These are phyloP conservation scores for Apodemia hepburni DNA, from an alignment of 2,888 invertebrate species.

Conservation along the genomic window DNA sequence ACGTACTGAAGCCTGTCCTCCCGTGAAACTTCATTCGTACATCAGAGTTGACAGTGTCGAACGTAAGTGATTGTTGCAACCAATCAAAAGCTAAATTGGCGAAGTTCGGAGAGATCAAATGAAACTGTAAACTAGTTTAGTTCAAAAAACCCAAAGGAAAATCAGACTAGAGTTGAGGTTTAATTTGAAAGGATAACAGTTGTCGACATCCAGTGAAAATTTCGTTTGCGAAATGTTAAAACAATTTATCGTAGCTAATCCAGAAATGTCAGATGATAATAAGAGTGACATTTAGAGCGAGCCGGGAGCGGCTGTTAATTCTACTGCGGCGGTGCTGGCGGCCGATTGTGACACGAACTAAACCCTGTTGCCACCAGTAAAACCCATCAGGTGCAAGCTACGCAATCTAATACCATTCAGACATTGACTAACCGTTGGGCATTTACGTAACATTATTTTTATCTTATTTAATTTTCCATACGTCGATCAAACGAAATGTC, in stretches of 20 bases:
- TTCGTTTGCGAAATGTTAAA: constrained; percentile 66
- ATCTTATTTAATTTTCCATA: constrained; percentile 27
- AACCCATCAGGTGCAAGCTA: constrained; percentile 68
- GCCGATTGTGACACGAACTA: constrained; percentile 73
- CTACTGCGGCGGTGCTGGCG: constrained; percentile 58
- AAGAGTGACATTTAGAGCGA: constrained; percentile 77
- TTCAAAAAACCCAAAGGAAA: constrained; percentile 42
- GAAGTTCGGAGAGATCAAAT: constrained; percentile 46
- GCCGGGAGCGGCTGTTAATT: constrained; percentile 66
- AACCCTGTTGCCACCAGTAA: constrained; percentile 68
- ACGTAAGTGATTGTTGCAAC: constrained; percentile 72
- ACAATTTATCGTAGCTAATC: constrained; percentile 78
- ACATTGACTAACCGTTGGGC: constrained; percentile 25
- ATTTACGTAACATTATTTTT: constrained; percentile 32
- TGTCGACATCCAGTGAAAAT: constrained; percentile 60
- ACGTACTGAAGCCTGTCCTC: constrained; percentile 54
- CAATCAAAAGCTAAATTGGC: constrained; percentile 71
- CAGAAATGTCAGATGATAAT: constrained; percentile 75
- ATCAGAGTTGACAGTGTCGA: constrained; percentile 64
- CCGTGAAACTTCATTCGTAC: constrained; percentile 66
- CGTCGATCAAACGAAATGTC: constrained; percentile 10
- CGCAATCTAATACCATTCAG: constrained; percentile 53
- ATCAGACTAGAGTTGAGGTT: constrained; percentile 50
- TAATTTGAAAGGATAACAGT: constrained; percentile 65
- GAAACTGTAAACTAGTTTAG: constrained; percentile 49